Conservation (phyloP, 1,140 invertebrate species). For the Bombyx mori region DNA sequence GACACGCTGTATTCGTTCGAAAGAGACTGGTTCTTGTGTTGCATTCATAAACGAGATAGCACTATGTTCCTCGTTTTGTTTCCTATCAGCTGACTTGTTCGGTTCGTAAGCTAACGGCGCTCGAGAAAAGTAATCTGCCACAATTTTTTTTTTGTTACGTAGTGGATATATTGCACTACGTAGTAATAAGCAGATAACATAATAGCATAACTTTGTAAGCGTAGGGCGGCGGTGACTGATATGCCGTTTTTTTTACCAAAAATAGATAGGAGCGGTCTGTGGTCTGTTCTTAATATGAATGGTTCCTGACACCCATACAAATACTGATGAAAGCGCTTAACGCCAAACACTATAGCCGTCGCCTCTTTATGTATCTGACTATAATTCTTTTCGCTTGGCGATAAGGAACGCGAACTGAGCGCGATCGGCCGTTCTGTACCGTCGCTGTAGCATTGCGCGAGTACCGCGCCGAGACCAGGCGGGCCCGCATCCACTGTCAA, state of each 20-base stretch:
- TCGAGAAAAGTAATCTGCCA: too few relatives aligned
- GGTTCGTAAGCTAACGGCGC: too few relatives aligned
- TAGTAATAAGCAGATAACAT: slow-evolving; percentile 19
- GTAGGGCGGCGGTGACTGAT: slow-evolving; percentile 4
- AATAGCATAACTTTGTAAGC: slow-evolving; percentile 17
- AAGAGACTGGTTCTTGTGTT: slow-evolving; percentile 6
- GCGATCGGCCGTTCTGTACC: slow-evolving; percentile 37
- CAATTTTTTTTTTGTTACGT: not conserved
- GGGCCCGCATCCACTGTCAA: slow-evolving; percentile 29
- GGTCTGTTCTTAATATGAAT: slow-evolving; percentile 15
- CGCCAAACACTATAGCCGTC: slow-evolving; percentile 52
- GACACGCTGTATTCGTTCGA: not conserved
- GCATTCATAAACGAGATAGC: too few relatives aligned
- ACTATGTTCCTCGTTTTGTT: too few relatives aligned
- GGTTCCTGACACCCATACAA: slow-evolving; percentile 26
- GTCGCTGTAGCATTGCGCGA: slow-evolving; percentile 17
- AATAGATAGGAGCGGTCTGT: slow-evolving; percentile 13
- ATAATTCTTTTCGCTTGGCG: slow-evolving; percentile 47
- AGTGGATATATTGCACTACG: slow-evolving; percentile 13
- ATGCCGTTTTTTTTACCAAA: slow-evolving; percentile 12
- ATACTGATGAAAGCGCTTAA: slow-evolving; percentile 45
- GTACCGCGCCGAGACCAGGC: slow-evolving; percentile 28
- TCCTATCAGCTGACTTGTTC: too few relatives aligned
- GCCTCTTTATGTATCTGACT: slow-evolving; percentile 61
- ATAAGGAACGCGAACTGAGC: slow-evolving; percentile 50